Evolutionary conservation across 2,888 invertebrate species (phyloP), one percentile per base, ranked within the genome.

Genomic region (Drosophila formosana): DNA sequence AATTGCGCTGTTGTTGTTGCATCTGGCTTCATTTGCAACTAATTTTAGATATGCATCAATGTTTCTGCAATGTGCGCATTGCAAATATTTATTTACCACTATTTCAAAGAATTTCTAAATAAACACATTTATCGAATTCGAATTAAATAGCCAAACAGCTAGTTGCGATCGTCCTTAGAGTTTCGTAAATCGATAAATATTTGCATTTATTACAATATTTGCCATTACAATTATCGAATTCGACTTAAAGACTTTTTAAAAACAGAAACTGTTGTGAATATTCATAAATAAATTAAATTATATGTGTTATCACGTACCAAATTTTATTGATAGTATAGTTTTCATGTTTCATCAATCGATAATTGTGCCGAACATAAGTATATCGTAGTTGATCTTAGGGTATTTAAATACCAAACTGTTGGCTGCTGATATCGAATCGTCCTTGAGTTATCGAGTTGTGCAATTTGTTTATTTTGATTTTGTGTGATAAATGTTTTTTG

Each of bases 1-100:
- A 74, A 68, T 58, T 57, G 64, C 69, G 75, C 75, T 74, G 56
- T 63, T 75, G 79, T 69, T 65, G 74, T 75, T 62, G 47, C 32
- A 45, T 18, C 18, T 18, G 18, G 18, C 18, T 18, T 18, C 18
- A 56, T 45, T 56, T 53, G 41, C 28, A 18, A 53, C 52, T 53
- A 53, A 41, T 53, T 53, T 53, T 53, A 53, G 52, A 53, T 18
- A 18, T 39, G 18, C 28, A 43, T 23, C 18, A 18, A n/a, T 11
- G 37, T 51, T 26, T 51, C 26, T 51, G 30, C 34, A 8, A 52
- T 28, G 28, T 52, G 52, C 39, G 11, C 11, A n/a, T 51, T 37
- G 25, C n/a, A 50, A 50, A 50, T 50, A 34, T 34, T 32, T 34
- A 7, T 5, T 11, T 41, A 18, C 39, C 7, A 34, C 25, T 34